A percentile compares a stretch with the other conserved stretches of the same genome.
phyloP scores from a whole-genome alignment of 2,888 invertebrate genomes.

The Acanthococcus lagerstroemiae region DNA sequence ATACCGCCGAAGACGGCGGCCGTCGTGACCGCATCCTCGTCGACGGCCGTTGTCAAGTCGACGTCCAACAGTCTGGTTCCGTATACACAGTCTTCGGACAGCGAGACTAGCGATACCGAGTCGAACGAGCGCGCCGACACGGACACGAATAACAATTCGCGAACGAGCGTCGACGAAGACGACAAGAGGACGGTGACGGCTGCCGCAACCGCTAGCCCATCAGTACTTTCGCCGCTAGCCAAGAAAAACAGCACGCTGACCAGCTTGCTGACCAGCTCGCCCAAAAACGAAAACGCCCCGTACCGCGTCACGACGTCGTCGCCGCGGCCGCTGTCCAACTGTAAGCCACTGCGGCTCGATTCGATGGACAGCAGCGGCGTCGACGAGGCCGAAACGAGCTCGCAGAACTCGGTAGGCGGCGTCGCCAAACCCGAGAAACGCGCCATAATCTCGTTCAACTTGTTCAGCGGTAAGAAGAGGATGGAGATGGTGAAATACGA shows the following conservation, averaged over 20 bases:
- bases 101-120: neutral
- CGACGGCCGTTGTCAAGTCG: slow-evolving; percentile 24
- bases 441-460: slow-evolving; percentile 1
- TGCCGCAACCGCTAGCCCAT: too few species aligned
- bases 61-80: slow-evolving; percentile 31
- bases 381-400: neutral
- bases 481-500: neutral
- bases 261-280: slow-evolving; percentile 15
- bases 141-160: slow-evolving; percentile 15
- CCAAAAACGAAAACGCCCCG: slow-evolving; percentile 3
- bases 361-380: too few species aligned
- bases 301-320: neutral
- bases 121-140: neutral
- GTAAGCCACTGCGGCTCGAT: too few species aligned
- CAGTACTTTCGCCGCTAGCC: slow-evolving; percentile 12
- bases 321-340: neutral
- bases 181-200: neutral
- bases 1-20: slow-evolving; percentile 2
- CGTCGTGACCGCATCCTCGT: neutral
- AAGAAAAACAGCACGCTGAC: slow-evolving; percentile 23
- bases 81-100: slow-evolving; percentile 31
- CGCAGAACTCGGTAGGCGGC: neutral
- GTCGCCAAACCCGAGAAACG: slow-evolving; percentile 19
- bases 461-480: neutral
- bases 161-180: neutral